A percentile compares a stretch with the other conserved stretches of the same genome.
phyloP scores from a whole-genome alignment of 2,797 vertebrate genomes.

The Myiotriccus ornatus region DNA sequence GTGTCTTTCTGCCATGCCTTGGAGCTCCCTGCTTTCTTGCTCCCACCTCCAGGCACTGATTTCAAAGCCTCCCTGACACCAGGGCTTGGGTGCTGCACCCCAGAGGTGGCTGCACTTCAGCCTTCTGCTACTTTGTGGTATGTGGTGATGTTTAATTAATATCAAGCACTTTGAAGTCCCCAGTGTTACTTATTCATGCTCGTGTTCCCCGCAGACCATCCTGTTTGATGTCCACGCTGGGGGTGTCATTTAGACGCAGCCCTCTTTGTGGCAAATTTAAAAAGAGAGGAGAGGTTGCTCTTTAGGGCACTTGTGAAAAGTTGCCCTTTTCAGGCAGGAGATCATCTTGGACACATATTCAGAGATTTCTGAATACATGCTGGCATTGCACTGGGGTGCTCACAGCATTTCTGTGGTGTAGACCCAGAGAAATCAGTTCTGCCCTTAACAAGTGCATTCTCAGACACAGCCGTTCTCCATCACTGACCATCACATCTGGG shows the following conservation, averaged over 20 bases:
- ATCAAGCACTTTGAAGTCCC: constrained; percentile 40
- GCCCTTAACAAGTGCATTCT: not conserved
- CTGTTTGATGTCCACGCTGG: constrained; percentile 31
- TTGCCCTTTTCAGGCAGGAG: not conserved
- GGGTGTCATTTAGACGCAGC: constrained; percentile 4
- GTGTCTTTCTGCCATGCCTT: accelerated
- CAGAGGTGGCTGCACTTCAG: not conserved
- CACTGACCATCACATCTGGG: not conserved
- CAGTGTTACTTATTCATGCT: constrained; percentile 50
- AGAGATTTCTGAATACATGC: not conserved
- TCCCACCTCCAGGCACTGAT: not conserved
- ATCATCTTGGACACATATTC: not conserved
- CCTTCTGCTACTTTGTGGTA: not conserved
- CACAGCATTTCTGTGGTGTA: not conserved
- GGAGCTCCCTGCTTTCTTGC: not conserved
- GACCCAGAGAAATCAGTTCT: not conserved
- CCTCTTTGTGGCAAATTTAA: not conserved
- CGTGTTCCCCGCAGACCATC: not conserved
- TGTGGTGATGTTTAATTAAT: constrained; percentile 60
- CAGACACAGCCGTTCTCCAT: not conserved
- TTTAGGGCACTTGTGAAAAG: not conserved
- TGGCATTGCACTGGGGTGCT: not conserved
- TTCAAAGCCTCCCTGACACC: not conserved
- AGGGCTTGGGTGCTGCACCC: not conserved
- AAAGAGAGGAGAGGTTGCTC: not conserved